Percentiles rank a stretch among this genome's conserved stretches.
These are phyloP conservation scores for Petrocephalus microphthalmus DNA, from an alignment of 2,113 vertebrate genomes.

Conservation along the genomic window DNA sequence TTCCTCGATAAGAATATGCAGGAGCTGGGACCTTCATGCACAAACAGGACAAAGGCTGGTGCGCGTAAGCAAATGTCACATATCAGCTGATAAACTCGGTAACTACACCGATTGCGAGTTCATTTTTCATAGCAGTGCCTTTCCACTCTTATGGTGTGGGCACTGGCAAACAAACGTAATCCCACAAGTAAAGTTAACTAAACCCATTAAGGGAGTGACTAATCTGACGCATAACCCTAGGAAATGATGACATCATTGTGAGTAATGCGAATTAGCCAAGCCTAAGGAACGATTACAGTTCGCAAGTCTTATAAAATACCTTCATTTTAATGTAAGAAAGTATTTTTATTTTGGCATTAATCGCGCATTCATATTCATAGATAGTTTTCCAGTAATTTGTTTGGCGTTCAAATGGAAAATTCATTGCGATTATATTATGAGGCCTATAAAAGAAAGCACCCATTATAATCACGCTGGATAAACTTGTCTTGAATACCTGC, in stretches of 20 bases:
- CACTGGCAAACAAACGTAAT: neutral
- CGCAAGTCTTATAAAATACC: neutral
- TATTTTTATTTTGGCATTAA: neutral
- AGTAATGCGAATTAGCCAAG: neutral
- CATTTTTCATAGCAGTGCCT: neutral
- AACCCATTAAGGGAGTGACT: neutral
- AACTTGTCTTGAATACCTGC: neutral
- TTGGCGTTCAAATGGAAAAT: neutral
- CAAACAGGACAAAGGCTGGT: neutral
- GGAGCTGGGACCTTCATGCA: neutral
- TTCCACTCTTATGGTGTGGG: neutral
- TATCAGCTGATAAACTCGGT: neutral
- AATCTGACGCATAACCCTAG: neutral
- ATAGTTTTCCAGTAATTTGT: neutral
- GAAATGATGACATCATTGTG: neutral
- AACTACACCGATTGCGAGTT: neutral
- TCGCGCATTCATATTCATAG: neutral
- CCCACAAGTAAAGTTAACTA: neutral
- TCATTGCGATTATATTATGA: neutral
- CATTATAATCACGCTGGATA: neutral
- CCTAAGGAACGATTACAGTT: neutral
- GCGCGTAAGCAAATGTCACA: neutral
- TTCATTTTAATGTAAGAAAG: neutral
- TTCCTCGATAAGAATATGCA: neutral
- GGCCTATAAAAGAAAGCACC: neutral